Conservation (phyloP, 1,140 invertebrate genomes). For the Metaphire vulgaris region DNA sequence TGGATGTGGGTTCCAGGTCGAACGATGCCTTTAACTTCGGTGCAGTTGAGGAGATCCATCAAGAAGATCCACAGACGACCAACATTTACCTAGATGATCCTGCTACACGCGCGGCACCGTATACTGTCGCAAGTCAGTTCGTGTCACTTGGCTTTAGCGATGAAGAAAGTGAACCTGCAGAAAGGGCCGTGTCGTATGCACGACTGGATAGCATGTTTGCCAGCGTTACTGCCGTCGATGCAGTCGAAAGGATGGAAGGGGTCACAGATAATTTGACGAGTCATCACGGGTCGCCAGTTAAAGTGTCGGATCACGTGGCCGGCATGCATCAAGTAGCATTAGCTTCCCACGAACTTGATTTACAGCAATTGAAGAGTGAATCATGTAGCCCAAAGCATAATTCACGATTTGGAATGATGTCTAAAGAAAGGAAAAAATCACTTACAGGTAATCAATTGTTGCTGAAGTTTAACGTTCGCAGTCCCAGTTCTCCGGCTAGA, state of each 20-base stretch:
- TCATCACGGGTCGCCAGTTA: too few relatives aligned
- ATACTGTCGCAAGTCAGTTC: constrained; percentile 49
- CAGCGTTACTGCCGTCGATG: too few relatives aligned
- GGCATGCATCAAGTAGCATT: too few relatives aligned
- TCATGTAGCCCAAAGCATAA: not conserved
- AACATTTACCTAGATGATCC: constrained; percentile 34
- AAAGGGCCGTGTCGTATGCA: constrained; percentile 33
- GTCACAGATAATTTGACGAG: too few relatives aligned
- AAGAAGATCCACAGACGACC: not conserved
- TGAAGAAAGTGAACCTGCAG: constrained; percentile 40
- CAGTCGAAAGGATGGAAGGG: too few relatives aligned
- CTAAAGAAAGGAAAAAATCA: not conserved
- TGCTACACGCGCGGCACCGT: constrained; percentile 49
- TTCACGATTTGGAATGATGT: not conserved
- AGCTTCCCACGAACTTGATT: too few relatives aligned
- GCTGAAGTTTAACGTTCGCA: constrained; percentile 27
- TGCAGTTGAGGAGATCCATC: not conserved
- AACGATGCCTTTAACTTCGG: not conserved
- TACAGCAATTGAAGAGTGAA: not conserved
- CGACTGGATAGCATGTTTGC: not conserved
- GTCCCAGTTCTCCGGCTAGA: constrained; percentile 28
- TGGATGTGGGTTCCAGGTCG: too few relatives aligned
- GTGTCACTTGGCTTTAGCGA: constrained; percentile 42
- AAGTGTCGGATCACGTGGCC: too few relatives aligned
- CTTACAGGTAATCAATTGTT: not conserved